Conservation (phyloP, 1,140 invertebrate genomes). For the Drepana arcuata region DNA sequence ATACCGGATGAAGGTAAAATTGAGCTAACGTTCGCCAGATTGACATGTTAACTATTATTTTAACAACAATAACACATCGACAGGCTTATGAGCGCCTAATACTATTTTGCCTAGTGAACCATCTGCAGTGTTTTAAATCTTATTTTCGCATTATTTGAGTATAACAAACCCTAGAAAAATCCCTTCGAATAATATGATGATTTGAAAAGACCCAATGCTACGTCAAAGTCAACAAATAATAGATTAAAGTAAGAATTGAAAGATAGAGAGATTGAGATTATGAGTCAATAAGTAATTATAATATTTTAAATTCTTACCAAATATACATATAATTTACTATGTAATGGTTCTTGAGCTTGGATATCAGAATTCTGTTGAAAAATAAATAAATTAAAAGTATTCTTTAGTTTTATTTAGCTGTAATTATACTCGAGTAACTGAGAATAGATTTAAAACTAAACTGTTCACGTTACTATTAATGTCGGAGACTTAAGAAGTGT, state of each 20-base stretch:
- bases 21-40: slow-evolving; percentile 34
- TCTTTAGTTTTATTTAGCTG: too few species aligned
- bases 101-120: slow-evolving; percentile 21
- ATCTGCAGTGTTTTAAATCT: slow-evolving; percentile 13
- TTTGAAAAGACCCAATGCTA: too few species aligned
- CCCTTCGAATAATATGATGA: too few species aligned
- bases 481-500: neutral
- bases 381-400: too few species aligned
- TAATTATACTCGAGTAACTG: slow-evolving; percentile 13
- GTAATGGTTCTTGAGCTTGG: too few species aligned
- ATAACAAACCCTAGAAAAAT: slow-evolving; percentile 1
- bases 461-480: slow-evolving; percentile 5
- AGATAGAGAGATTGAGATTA: too few species aligned
- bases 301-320: too few species aligned
- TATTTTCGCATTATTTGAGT: slow-evolving; percentile 14
- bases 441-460: slow-evolving; percentile 15
- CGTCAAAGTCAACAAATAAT: too few species aligned
- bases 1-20: slow-evolving; percentile 59
- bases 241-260: too few species aligned
- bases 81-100: slow-evolving; percentile 61
- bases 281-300: too few species aligned
- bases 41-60: slow-evolving; percentile 51
- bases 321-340: too few species aligned
- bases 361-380: too few species aligned
- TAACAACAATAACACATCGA: slow-evolving; percentile 61